Conservation (phyloP, 2,797 vertebrate species). For the Mallotus villosus region DNA sequence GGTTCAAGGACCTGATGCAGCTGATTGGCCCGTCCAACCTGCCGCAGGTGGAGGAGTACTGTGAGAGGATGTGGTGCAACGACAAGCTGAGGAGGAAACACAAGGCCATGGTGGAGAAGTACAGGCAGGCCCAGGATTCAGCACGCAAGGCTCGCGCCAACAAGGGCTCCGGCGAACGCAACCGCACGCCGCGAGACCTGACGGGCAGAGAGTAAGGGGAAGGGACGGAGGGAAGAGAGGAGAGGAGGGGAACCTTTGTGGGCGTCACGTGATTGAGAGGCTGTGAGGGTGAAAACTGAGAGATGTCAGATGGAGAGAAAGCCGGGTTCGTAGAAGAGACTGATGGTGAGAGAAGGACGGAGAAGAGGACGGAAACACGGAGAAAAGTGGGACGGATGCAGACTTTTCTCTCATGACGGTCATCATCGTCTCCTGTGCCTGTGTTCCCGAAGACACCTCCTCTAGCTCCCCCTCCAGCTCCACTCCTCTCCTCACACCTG, state of each 20-base stretch:
- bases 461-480: not conserved
- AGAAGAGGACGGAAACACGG: not conserved
- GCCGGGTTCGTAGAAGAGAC: no score
- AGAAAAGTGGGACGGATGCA: not conserved
- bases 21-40: constrained; percentile 84
- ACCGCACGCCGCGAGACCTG: constrained; percentile 83
- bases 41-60: constrained; percentile 88
- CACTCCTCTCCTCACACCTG: not conserved
- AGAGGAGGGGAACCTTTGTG: not conserved
- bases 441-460: not conserved
- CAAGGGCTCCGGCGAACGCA: constrained; percentile 79
- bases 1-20: constrained; percentile 95
- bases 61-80: constrained; percentile 88
- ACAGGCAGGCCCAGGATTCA: constrained; percentile 78
- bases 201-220: constrained; percentile 25
- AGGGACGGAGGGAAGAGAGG: not conserved
- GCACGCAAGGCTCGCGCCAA: constrained; percentile 76
- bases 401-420: constrained; percentile 13
- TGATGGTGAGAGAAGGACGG: no score
- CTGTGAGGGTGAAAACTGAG: not conserved
- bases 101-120: constrained; percentile 85
- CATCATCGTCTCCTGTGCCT: not conserved
- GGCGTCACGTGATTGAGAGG: not conserved
- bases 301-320: not conserved
- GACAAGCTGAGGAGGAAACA: constrained; percentile 80